These are phyloP conservation scores for Danio kyathit DNA, from an alignment of 2,797 vertebrate species.

Conservation along the genomic window DNA sequence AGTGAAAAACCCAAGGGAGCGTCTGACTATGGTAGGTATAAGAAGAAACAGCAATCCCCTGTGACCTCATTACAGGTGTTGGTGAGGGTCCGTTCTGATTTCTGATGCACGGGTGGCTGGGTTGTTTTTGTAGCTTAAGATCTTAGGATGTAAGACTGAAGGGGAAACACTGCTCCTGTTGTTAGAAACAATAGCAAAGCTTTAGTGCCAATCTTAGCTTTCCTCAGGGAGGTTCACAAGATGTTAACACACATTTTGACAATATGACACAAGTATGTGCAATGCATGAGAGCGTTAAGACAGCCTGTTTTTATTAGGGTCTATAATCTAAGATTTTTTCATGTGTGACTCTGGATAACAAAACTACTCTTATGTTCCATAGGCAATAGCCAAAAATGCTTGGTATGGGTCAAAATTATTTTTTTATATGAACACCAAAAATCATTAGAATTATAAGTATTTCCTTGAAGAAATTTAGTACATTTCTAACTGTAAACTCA, in stretches of 20 bases:
- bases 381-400: too few relatives aligned
- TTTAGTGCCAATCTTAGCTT: not conserved
- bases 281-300: not conserved
- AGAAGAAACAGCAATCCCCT: not conserved
- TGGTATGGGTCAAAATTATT: too few relatives aligned
- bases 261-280: not conserved
- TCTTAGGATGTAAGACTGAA: not conserved
- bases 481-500: too few relatives aligned
- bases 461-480: too few relatives aligned
- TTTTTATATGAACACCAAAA: too few relatives aligned
- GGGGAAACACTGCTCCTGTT: not conserved
- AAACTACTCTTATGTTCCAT: too few relatives aligned
- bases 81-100: not conserved
- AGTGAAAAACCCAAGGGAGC: not conserved
- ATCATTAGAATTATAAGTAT: too few relatives aligned
- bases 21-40: not conserved
- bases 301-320: too few relatives aligned
- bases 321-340: too few relatives aligned
- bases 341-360: too few relatives aligned
- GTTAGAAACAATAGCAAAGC: not conserved
- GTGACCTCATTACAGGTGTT: conserved; percentile 40
- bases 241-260: not conserved
- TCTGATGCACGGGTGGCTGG: not conserved
- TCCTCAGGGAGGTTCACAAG: not conserved
- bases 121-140: conserved; percentile 3